These are phyloP conservation scores for Epinotia ramella DNA, from an alignment of 2,888 invertebrate species.

Conservation along the genomic window DNA sequence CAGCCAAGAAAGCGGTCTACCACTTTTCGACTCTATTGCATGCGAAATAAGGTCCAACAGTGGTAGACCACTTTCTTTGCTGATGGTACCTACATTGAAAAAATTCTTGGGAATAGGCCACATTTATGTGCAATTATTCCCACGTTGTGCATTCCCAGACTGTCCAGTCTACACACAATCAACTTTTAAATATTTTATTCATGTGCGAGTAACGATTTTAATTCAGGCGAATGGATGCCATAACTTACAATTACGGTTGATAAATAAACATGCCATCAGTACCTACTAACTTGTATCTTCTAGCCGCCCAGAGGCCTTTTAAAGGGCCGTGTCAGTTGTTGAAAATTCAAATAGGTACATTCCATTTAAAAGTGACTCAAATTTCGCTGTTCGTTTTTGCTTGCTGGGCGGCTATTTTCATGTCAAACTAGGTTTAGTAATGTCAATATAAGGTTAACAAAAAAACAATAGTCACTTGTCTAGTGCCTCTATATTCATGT, in stretches of 20 bases:
- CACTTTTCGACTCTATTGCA: too few species aligned
- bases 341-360: too few species aligned
- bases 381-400: too few species aligned
- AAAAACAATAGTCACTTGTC: neutral
- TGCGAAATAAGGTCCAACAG: too few species aligned
- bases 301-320: too few species aligned
- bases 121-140: constrained; percentile 31
- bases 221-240: constrained; percentile 9
- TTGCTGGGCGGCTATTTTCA: neutral
- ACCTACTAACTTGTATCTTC: neutral
- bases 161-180: constrained; percentile 18
- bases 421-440: neutral
- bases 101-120: constrained; percentile 26
- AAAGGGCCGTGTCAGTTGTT: too few species aligned
- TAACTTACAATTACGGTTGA: constrained; percentile 3
- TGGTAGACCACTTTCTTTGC: too few species aligned
- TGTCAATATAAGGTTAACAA: neutral
- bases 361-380: too few species aligned
- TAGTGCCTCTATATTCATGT: too few species aligned
- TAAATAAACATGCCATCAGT: neutral
- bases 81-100: too few species aligned
- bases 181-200: constrained; percentile 27
- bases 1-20: too few species aligned
- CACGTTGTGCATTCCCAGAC: constrained; percentile 22
- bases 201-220: constrained; percentile 13